phyloP scores from a whole-genome alignment of 2,113 vertebrate genomes.

The Neopipo cinnamomea region DNA sequence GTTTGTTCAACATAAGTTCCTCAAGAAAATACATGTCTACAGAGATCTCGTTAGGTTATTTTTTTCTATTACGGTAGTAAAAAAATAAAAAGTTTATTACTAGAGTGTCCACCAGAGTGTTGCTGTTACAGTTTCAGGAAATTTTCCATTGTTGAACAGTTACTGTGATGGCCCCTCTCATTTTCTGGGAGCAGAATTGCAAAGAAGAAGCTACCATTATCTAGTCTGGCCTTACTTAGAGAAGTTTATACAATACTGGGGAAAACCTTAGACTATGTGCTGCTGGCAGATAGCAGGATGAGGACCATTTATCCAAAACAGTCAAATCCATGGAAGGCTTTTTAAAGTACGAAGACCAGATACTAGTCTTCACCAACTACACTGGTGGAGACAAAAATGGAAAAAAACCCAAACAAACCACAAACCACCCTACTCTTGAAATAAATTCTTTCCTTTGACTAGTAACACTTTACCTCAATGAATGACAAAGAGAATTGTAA shows the following conservation, averaged over 20 bases:
- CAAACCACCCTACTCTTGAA: background rate
- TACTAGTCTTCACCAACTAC: background rate
- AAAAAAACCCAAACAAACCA: no score
- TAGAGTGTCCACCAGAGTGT: background rate
- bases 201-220: background rate
- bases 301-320: background rate
- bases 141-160: background rate
- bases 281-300: background rate
- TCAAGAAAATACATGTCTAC: background rate
- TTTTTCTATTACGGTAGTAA: background rate
- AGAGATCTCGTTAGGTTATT: background rate
- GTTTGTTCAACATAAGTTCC: background rate
- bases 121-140: background rate
- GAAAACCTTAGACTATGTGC: background rate
- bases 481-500: background rate
- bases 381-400: background rate
- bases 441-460: background rate
- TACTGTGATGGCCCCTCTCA: background rate
- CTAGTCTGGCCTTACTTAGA: background rate
- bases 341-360: background rate
- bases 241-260: background rate
- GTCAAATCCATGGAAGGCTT: background rate
- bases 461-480: background rate
- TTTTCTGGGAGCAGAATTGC: background rate
- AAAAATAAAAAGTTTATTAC: background rate